Base-by-base conservation (phyloP, 2,888 invertebrate species). In the Trissolcus japonicus region DNA sequence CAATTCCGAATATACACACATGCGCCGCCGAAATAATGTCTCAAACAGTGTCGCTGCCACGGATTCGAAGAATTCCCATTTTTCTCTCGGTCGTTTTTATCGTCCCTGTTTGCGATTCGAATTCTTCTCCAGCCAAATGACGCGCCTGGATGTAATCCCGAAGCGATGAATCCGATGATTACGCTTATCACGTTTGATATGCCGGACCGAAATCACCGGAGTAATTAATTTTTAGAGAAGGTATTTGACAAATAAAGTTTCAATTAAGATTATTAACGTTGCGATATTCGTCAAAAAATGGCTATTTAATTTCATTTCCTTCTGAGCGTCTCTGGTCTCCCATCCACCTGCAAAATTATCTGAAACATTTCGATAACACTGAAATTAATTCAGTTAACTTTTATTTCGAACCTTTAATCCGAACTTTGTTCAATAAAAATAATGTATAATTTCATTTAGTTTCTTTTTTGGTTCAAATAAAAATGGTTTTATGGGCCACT, bases 1-100 rank as follows among this genome's bases (percentile, higher is more conserved):
- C 77, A 77, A 77, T 77, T 73, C 56, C 72, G 61, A 69, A 65
- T 75, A 69, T 75, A 62, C 46, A 67, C 65, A 61, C 75, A 63
- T 50, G 65, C 54, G 67, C 54, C 50, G 63, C 63, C 55, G 68
- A 69, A 76, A 74, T 74, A 62, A 74, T 68, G 67, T 74, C 74
- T 68, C 68, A 59, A 74, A 67, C 67, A 51, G 61, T 67, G 67
- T 74, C 67, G 62, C 74, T 62, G 67, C 65, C 60, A 75, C 59
- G 60, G 55, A 46, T 65, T 60, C 68, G 63, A 59, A 61, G 75
- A 75, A 68, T 68, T 59, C 57, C 60, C 62, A 59, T 68, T 75
- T 74, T 68, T 74, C 57, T 66, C 57, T 62, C 57, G 61, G 56
- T 62, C 46, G 56, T 57, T 66, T 73, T 73, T 60, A 50, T 60